phyloP scores from a whole-genome alignment of 2,888 invertebrate species.

The Lochmaea crataegi region DNA sequence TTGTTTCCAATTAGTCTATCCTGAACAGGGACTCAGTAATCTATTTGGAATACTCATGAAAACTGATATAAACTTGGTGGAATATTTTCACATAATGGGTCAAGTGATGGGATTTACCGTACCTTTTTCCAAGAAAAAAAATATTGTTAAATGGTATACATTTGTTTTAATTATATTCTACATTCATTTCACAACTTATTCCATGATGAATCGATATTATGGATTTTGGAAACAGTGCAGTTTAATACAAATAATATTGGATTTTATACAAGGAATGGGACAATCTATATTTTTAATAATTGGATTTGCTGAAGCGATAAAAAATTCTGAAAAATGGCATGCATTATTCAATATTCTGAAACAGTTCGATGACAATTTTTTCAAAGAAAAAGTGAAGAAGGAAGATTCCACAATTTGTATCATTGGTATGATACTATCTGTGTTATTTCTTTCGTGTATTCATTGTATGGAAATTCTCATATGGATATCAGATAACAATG shows the following conservation, averaged over 20 bases:
- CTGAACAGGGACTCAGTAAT: background rate
- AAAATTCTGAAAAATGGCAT: slow-evolving; percentile 2
- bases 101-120: background rate
- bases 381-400: background rate
- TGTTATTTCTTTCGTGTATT: background rate
- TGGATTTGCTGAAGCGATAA: slow-evolving; percentile 3
- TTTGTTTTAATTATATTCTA: background rate
- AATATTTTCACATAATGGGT: slow-evolving; percentile 13
- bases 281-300: background rate
- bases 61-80: background rate
- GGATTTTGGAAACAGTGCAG: slow-evolving; percentile 21
- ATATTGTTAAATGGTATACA: background rate
- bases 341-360: background rate
- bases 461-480: slow-evolving; percentile 4
- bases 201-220: slow-evolving; percentile 17
- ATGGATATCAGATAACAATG: background rate
- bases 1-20: slow-evolving; percentile 9
- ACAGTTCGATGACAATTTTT: background rate
- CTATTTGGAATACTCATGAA: background rate
- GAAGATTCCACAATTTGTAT: background rate
- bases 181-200: background rate
- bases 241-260: slow-evolving; percentile 11
- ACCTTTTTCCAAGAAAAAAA: background rate
- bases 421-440: background rate
- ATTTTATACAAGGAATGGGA: slow-evolving; percentile 7